These are phyloP conservation scores for Leucoraja erinaceus DNA, from an alignment of 2,113 vertebrate species.

Conservation along the genomic window DNA sequence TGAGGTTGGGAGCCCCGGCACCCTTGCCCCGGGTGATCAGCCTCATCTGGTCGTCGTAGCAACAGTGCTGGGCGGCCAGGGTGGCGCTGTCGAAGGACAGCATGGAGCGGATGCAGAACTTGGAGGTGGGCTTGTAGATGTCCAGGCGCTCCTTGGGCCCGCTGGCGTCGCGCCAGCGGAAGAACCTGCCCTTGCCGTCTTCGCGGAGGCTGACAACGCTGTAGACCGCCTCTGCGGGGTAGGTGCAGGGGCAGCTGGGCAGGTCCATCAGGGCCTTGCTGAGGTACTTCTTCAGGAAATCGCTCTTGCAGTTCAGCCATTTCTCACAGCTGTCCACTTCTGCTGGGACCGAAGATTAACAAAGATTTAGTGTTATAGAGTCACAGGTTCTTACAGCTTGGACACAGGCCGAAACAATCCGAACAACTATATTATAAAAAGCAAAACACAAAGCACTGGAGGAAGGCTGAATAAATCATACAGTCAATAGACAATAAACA, in stretches of 20 bases:
- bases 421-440: too few relatives aligned
- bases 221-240: conserved; percentile 67
- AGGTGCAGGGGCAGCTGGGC: conserved; percentile 82
- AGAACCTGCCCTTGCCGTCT: conserved; percentile 58
- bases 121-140: conserved; percentile 78
- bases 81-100: conserved; percentile 70
- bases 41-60: conserved; percentile 67
- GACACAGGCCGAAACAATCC: too few relatives aligned
- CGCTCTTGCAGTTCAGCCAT: conserved; percentile 86
- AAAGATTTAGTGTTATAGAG: too few relatives aligned
- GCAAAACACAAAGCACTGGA: neutral
- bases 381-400: too few relatives aligned
- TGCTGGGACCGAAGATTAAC: conserved; percentile 42
- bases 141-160: conserved; percentile 75
- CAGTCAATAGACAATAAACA: too few relatives aligned
- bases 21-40: conserved; percentile 84
- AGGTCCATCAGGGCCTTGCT: conserved; percentile 71
- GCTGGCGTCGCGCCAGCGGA: conserved; percentile 79
- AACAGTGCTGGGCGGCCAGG: conserved; percentile 80
- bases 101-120: conserved; percentile 76
- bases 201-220: conserved; percentile 68
- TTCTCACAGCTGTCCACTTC: conserved; percentile 89
- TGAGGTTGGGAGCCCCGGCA: conserved; percentile 74
- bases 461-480: too few relatives aligned
- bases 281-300: conserved; percentile 78